Conservation (phyloP, 2,888 invertebrate genomes). For the Drosophila eohydei region DNA sequence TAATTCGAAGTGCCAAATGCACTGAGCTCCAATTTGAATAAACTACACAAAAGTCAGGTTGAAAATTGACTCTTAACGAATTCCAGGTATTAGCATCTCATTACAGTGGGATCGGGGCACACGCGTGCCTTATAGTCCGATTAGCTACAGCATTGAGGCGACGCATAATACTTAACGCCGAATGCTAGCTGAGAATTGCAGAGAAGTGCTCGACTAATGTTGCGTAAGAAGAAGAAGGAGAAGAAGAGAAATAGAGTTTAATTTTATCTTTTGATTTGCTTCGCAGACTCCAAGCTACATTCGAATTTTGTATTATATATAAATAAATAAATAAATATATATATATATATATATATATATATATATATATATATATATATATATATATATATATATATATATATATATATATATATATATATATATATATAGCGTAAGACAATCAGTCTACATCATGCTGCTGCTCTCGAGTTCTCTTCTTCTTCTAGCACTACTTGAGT, state of each 20-base stretch:
- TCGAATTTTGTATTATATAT: too few species aligned
- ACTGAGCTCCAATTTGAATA: conserved; percentile 7
- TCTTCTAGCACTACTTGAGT: too few species aligned
- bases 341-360: neutral
- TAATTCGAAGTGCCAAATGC: conserved; percentile 27
- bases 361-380: neutral
- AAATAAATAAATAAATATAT: neutral
- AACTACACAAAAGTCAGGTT: conserved; percentile 11
- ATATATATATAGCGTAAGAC: neutral
- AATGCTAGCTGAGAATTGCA: neutral
- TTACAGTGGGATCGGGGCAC: conserved; percentile 20
- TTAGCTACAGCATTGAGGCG: conserved; percentile 16
- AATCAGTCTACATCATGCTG: too few species aligned
- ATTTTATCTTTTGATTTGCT: neutral
- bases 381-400: neutral
- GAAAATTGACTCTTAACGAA: conserved; percentile 13
- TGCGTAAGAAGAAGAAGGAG: neutral
- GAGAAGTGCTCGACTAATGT: neutral
- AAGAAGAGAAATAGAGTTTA: neutral
- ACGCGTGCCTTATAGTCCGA: conserved; percentile 5
- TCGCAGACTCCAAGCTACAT: too few species aligned
- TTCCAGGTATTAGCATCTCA: conserved; percentile 45
- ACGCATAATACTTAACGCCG: neutral
- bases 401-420: neutral
- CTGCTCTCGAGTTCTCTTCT: too few species aligned